phyloP scores from a whole-genome alignment of 2,888 invertebrate species.

The Galeruca laticollis region DNA sequence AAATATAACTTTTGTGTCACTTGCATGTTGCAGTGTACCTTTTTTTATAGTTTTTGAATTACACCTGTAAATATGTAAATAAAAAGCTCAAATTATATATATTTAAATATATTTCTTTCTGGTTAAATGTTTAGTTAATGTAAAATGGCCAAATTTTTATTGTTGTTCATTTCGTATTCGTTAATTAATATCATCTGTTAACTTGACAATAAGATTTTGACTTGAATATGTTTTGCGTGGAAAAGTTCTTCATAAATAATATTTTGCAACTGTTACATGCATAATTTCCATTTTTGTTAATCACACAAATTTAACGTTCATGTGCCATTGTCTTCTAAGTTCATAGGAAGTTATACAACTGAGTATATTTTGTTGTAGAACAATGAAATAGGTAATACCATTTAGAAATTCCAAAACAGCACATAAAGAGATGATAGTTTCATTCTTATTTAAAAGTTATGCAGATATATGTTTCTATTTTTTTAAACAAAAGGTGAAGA shows the following conservation, averaged over 20 bases:
- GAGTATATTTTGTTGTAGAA: no score
- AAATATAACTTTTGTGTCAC: not conserved
- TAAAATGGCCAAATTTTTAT: conserved; percentile 39
- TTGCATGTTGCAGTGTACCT: conserved; percentile 4
- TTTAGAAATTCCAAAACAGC: no score
- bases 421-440: no score
- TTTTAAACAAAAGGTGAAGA: no score
- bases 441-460: no score
- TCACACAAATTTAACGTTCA: no score
- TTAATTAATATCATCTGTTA: conserved; percentile 41
- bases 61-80: conserved; percentile 54
- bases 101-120: conserved; percentile 41
- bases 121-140: conserved; percentile 32
- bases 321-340: no score
- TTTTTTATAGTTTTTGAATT: conserved; percentile 5
- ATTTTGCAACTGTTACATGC: not conserved
- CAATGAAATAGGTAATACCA: no score
- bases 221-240: conserved; percentile 22
- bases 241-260: conserved; percentile 1
- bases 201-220: conserved; percentile 47
- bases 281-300: conserved; percentile 19
- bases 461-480: no score
- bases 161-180: conserved; percentile 25
- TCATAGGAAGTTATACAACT: no score
- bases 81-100: conserved; percentile 51